These are phyloP conservation scores for Ameiurus melas DNA, from an alignment of 2,113 vertebrate species.

Conservation along the genomic window DNA sequence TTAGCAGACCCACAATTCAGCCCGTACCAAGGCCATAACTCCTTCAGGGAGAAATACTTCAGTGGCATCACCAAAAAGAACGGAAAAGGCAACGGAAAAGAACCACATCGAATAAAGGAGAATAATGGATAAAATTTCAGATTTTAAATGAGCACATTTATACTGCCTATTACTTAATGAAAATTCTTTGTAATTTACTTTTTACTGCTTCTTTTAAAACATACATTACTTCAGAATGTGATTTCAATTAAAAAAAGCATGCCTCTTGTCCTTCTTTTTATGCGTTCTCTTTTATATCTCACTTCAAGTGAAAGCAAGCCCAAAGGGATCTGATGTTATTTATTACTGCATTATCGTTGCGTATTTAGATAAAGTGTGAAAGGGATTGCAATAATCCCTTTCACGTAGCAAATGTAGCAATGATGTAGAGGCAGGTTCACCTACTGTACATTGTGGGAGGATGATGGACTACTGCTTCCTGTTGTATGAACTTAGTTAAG, in stretches of 20 bases:
- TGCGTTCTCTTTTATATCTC: constrained; percentile 26
- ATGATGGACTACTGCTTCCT: constrained; percentile 48
- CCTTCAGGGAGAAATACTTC: constrained; percentile 98
- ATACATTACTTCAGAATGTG: background rate
- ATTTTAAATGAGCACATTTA: constrained; percentile 11
- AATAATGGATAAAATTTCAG: background rate
- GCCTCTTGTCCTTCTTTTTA: background rate
- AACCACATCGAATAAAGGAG: background rate
- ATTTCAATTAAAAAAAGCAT: constrained; percentile 44
- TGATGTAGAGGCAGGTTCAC: constrained; percentile 49
- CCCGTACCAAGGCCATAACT: constrained; percentile 90
- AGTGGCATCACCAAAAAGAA: constrained; percentile 89
- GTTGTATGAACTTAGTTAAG: constrained; percentile 48
- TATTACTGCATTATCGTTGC: constrained; percentile 41
- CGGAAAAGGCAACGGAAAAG: constrained; percentile 77
- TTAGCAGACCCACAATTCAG: constrained; percentile 74
- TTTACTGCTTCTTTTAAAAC: constrained; percentile 12
- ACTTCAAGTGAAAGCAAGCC: constrained; percentile 6
- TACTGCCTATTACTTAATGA: background rate
- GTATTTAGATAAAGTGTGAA: constrained; percentile 49
- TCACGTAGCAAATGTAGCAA: constrained; percentile 21
- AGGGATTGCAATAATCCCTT: constrained; percentile 47
- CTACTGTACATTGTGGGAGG: constrained; percentile 50
- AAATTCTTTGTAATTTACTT: background rate
- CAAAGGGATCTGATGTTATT: constrained; percentile 7